phyloP scores from a whole-genome alignment of 2,113 vertebrate genomes.

The Chinchilla lanigera region DNA sequence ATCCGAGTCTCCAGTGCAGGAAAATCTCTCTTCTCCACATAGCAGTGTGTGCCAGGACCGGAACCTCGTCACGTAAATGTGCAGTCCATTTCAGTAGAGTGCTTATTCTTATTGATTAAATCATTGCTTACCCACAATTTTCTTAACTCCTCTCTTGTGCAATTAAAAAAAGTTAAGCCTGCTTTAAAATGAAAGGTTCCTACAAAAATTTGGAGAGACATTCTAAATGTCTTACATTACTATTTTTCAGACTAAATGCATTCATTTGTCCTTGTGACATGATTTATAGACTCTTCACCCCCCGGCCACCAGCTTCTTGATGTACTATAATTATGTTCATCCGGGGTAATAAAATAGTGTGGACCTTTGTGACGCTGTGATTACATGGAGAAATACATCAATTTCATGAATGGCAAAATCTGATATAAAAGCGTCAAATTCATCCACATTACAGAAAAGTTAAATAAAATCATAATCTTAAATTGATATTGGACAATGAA shows the following conservation, averaged over 20 bases:
- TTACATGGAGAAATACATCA: conserved; percentile 50
- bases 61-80: too few species aligned
- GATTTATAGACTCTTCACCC: conserved; percentile 53
- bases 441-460: neutral
- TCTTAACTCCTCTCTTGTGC: neutral
- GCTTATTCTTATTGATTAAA: neutral
- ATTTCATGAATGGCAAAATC: neutral
- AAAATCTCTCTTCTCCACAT: neutral
- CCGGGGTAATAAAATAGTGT: conserved; percentile 39
- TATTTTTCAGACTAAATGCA: conserved; percentile 2
- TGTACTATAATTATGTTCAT: conserved; percentile 41
- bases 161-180: neutral
- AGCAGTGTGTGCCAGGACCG: too few species aligned
- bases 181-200: neutral
- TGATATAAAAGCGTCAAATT: conserved; percentile 52
- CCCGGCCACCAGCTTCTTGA: neutral
- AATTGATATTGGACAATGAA: neutral
- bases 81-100: neutral
- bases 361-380: neutral
- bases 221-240: neutral
- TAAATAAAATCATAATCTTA: conserved; percentile 24
- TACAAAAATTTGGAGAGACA: neutral
- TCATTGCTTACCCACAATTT: neutral
- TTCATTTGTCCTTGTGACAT: conserved; percentile 24
- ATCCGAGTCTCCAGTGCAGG: neutral